A percentile compares a stretch with the other conserved stretches of the same genome.
Evolutionary conservation across 2,113 vertebrate genomes (phyloP).

Genomic region (Donacobius atricapilla): DNA sequence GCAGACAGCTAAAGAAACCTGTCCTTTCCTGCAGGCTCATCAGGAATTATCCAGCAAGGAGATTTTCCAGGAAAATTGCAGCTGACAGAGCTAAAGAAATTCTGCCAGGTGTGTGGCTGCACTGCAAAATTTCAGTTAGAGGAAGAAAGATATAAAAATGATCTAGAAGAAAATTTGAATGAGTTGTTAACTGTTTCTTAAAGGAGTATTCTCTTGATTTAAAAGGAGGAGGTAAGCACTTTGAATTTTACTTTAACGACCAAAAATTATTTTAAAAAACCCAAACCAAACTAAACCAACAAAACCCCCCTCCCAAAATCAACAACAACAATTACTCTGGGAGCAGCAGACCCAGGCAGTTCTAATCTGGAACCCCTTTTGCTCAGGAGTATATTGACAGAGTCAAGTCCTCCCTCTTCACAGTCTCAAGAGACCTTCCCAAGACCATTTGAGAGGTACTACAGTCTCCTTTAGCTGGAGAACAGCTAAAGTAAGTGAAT

Average conservation of each 20-base stretch:
- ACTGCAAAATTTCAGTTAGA: background rate
- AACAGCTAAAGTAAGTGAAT: background rate
- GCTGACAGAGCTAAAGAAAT: background rate
- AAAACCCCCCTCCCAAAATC: no score
- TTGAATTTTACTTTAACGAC: background rate
- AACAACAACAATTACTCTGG: background rate
- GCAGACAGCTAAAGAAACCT: background rate
- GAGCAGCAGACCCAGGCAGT: background rate
- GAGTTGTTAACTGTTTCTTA: background rate
- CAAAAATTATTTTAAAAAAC: background rate
- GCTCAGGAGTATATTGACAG: background rate
- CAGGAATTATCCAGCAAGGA: background rate
- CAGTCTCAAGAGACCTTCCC: background rate
- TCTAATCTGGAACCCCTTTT: background rate
- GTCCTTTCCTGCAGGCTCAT: background rate
- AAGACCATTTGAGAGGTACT: background rate
- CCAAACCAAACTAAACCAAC: background rate
- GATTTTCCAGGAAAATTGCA: background rate
- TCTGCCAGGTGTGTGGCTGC: background rate
- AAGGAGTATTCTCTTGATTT: background rate
- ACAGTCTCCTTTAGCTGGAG: background rate
- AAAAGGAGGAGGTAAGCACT: background rate
- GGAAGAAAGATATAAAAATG: background rate
- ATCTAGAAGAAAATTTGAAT: background rate
- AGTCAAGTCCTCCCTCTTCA: background rate